Conservation (phyloP, 37 sponge, comb jelly and placozoan species). For the Dysidea cf. avara region DNA sequence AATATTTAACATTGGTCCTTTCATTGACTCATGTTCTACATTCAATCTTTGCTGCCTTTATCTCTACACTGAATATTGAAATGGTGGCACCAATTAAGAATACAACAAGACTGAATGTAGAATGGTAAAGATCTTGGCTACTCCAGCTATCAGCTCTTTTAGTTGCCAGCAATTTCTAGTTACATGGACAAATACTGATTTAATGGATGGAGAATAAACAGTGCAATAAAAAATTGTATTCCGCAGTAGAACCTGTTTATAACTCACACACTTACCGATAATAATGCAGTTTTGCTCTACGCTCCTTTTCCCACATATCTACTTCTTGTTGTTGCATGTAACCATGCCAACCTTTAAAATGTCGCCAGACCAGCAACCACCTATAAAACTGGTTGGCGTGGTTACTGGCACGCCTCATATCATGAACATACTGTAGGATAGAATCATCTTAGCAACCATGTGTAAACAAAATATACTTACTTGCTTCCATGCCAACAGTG, state of each 20-base stretch:
- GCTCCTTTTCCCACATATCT: conserved; percentile 53
- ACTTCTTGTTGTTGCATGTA: conserved; percentile 25
- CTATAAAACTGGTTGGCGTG: conserved; percentile 1
- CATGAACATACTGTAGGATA: conserved; percentile 23
- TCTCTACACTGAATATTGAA: no score
- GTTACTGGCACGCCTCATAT: not conserved
- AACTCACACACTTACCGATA: conserved; percentile 9
- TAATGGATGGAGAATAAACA: not conserved
- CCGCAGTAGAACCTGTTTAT: not conserved
- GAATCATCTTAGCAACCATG: no score
- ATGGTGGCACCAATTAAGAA: no score
- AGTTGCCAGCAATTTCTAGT: no score
- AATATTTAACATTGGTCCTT: no score
- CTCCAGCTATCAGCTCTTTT: no score
- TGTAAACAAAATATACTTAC: no score
- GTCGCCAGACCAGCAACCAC: conserved; percentile 1
- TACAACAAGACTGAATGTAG: no score
- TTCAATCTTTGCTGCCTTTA: no score
- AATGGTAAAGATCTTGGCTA: no score
- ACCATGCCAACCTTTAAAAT: conserved; percentile 53
- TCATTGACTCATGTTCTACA: no score
- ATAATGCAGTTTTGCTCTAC: conserved; percentile 37
- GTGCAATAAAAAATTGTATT: not conserved
- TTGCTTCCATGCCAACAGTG: conserved; percentile 37
- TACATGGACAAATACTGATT: not conserved